Evolutionary conservation across 1,140 invertebrate species (phyloP), one percentile per base, ranked within the genome.

Genomic region (Gonatopus flavifemur): DNA sequence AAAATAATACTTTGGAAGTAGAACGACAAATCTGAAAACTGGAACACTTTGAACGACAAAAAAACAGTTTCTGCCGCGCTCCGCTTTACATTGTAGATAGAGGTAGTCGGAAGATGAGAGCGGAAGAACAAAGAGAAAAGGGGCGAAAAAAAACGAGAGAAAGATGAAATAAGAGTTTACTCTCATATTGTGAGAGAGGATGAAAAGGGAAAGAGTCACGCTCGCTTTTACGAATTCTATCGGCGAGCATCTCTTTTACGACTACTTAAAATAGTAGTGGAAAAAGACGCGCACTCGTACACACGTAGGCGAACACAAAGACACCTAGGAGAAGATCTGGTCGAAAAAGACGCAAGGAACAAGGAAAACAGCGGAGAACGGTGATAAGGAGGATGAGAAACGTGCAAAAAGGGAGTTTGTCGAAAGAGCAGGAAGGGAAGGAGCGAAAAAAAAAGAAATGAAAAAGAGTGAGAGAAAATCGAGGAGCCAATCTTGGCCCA

Each of bases 401-500:
- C 12, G 30, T 36, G 30, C 16, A 47, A 52, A 24, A 35, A 32
- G 24, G 31, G 36, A 49, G 50, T 32, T 43, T 28, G 24, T 40
- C 44, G 25, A 37, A 31, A 30, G 28, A 37, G 37, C 8, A 32
- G 36, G 40, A 37, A 31, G 37, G 39, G 37, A 28, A 31, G 36
- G n/a, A 7, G 30, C 9, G 5, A 24, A 22, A 28, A 41, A 52
- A 12, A 21, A 21, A 43, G 41, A 24, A n/a, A 20, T 40, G 25
- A 44, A 44, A 30, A 43, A 24, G 13, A 37, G 45, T 35, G 39
- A n/a, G 45, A 35, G 37, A 51, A 55, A 57, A 57, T 59, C 64
- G 41, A n/a, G n/a, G n/a, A 59, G 62, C 62, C 66, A 68, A 70
- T 70, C 64, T 68, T 65, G 55, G 63, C 54, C 52, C 53, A 43